Percentiles rank a stretch among this genome's conserved stretches.
Evolutionary conservation across 1,140 invertebrate genomes (phyloP).

Genomic region (Caerostris extrusa): DNA sequence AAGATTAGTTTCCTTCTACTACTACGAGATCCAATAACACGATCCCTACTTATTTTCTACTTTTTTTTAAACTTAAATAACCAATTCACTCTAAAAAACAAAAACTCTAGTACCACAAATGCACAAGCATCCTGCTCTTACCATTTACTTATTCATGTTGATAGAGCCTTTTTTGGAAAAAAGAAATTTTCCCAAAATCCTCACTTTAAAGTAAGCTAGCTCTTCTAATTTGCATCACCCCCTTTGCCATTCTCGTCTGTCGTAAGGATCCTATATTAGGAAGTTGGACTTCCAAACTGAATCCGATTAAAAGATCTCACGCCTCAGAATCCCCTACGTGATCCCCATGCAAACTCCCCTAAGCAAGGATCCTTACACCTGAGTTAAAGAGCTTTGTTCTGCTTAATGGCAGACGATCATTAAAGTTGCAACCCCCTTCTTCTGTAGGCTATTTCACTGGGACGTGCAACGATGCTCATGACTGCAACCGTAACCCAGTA

Average conservation of each 20-base stretch:
- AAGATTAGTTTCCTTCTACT: neutral
- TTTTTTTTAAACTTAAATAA: neutral
- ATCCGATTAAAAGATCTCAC: conserved; percentile 40
- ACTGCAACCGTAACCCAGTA: neutral
- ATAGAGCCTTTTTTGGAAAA: neutral
- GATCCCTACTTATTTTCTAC: neutral
- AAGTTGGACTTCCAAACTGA: neutral
- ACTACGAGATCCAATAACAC: neutral
- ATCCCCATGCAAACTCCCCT: neutral
- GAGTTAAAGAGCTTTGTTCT: conserved; percentile 43
- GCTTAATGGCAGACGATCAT: conserved; percentile 33
- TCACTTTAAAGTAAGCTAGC: neutral
- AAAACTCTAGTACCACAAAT: neutral
- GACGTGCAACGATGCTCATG: conserved; percentile 28
- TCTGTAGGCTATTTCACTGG: conserved; percentile 42
- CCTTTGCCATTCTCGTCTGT: neutral
- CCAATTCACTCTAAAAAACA: neutral
- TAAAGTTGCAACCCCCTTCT: conserved; percentile 47
- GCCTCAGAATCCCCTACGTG: conserved; percentile 14
- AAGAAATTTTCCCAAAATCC: neutral
- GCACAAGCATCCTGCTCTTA: neutral
- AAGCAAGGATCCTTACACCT: neutral
- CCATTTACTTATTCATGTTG: neutral
- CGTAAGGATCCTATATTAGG: neutral
- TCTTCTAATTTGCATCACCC: neutral